Percentiles rank a stretch among this genome's conserved stretches.
Conservation (phyloP, 2,113 vertebrate genomes). For the Sclerurus mexicanus region DNA sequence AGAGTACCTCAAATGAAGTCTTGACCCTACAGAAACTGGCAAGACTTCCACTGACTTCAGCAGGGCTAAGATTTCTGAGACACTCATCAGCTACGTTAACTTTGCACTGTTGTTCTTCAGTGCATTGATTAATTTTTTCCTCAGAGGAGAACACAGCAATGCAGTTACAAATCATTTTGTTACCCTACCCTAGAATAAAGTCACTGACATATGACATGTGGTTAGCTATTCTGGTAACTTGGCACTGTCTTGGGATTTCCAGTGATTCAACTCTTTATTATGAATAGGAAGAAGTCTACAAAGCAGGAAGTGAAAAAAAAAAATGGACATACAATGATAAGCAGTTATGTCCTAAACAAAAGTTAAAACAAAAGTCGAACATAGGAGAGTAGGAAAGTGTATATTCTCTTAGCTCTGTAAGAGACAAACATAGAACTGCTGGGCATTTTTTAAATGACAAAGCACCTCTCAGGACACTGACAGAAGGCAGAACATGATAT, state of each 20-base stretch:
- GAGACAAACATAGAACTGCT: neutral
- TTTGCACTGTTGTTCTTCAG: neutral
- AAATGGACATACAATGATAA: neutral
- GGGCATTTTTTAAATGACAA: neutral
- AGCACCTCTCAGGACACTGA: neutral
- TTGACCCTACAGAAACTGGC: neutral
- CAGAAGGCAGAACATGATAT: neutral
- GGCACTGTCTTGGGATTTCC: conserved; percentile 52
- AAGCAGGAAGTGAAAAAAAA: conserved; percentile 46
- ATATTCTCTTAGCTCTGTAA: neutral
- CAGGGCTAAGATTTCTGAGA: neutral
- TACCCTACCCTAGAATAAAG: conserved; percentile 21
- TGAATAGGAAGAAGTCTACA: conserved; percentile 41
- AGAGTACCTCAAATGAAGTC: neutral
- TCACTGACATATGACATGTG: conserved; percentile 48
- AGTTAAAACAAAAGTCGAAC: neutral
- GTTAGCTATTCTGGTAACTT: conserved; percentile 44
- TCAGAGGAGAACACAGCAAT: neutral
- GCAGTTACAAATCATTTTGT: neutral
- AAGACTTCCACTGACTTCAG: neutral
- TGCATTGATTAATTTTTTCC: neutral
- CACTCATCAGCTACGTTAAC: neutral
- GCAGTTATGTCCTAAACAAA: neutral
- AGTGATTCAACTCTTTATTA: conserved; percentile 53
- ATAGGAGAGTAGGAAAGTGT: neutral